These are phyloP conservation scores for Brienomyrus longianalis DNA, from an alignment of 2,113 vertebrate genomes.

Conservation along the genomic window DNA sequence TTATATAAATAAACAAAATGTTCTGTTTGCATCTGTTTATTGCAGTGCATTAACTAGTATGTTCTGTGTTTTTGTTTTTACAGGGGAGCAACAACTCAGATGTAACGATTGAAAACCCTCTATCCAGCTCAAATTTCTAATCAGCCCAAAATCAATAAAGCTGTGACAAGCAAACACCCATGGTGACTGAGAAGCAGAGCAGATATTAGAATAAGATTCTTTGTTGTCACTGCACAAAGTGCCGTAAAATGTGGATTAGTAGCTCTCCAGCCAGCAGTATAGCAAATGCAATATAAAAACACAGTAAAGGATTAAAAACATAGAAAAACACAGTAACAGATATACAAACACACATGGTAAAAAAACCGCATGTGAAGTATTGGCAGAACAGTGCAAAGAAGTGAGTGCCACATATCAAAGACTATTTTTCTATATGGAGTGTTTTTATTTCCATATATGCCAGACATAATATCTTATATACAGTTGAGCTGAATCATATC, in stretches of 20 bases:
- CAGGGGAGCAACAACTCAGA: not conserved
- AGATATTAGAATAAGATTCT: not conserved
- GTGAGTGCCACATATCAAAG: not conserved
- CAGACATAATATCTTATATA: not conserved
- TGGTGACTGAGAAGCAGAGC: not conserved
- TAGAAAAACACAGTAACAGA: not conserved
- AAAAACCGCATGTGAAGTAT: not conserved
- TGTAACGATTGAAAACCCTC: not conserved
- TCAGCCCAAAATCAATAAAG: not conserved
- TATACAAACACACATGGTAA: not conserved
- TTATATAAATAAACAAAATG: not conserved
- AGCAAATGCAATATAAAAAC: not conserved
- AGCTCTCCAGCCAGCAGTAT: not conserved
- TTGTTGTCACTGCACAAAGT: not conserved
- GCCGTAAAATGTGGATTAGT: not conserved
- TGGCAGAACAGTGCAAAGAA: not conserved
- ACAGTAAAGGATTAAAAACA: not conserved
- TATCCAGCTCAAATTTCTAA: not conserved
- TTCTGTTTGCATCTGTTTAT: not conserved
- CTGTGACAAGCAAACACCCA: not conserved
- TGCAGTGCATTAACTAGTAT: not conserved
- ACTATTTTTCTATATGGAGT: not conserved
- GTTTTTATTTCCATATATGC: not conserved
- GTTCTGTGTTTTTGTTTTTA: not conserved
- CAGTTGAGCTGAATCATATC: not conserved